These are phyloP conservation scores for Cordilura impudica DNA, from an alignment of 2,888 invertebrate genomes.

Conservation along the genomic window DNA sequence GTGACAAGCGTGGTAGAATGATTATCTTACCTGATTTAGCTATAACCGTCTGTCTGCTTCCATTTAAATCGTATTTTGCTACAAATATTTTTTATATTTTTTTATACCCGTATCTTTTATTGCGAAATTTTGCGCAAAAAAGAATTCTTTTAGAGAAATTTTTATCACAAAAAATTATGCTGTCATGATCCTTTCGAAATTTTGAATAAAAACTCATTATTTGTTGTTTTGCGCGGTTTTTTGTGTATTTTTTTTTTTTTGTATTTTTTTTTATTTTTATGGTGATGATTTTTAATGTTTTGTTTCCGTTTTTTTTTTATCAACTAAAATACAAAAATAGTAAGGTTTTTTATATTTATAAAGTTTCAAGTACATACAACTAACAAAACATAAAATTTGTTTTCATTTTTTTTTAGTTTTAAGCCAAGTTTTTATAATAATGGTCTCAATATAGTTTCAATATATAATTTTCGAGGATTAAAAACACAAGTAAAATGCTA, in stretches of 20 bases:
- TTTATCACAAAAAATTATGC: too few relatives aligned
- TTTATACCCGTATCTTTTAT: too few relatives aligned
- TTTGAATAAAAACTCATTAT: slow-evolving; percentile 12
- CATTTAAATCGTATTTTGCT: too few relatives aligned
- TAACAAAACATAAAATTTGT: slow-evolving; percentile 40
- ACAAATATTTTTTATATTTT: too few relatives aligned
- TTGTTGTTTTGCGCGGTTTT: slow-evolving; percentile 53
- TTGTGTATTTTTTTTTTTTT: slow-evolving; percentile 34
- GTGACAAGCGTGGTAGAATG: too few relatives aligned
- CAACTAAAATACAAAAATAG: slow-evolving; percentile 61
- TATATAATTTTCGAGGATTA: too few relatives aligned
- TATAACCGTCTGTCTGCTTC: too few relatives aligned
- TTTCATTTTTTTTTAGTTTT: slow-evolving; percentile 5
- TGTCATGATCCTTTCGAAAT: neutral
- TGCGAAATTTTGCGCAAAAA: too few relatives aligned
- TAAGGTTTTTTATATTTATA: slow-evolving; percentile 33
- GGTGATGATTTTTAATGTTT: slow-evolving; percentile 27
- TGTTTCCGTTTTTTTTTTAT: slow-evolving; percentile 37
- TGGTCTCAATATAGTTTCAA: slow-evolving; percentile 56
- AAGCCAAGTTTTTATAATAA: slow-evolving; percentile 50
- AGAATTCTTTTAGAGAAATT: too few relatives aligned
- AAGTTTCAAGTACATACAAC: slow-evolving; percentile 40
- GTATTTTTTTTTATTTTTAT: slow-evolving; percentile 35
- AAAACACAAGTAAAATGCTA: too few relatives aligned
- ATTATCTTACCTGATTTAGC: too few relatives aligned